phyloP scores from a whole-genome alignment of 2,888 invertebrate species.

The Lomographa bimaculata region DNA sequence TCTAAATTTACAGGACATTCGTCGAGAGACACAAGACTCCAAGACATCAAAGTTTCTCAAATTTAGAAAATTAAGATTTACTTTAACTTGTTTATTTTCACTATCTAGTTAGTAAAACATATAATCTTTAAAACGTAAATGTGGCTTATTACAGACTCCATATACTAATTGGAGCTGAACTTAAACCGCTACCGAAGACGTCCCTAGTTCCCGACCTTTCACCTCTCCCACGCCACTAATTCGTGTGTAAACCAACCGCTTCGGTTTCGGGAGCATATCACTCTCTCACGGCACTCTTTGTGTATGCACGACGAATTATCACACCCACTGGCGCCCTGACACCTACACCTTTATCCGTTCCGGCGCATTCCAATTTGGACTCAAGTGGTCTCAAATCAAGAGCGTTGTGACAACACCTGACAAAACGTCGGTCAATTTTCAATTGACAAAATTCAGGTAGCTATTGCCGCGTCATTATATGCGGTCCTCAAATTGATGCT shows the following conservation, averaged over 20 bases:
- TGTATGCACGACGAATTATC: constrained; percentile 79
- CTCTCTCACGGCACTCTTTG: constrained; percentile 76
- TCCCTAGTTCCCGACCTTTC: constrained; percentile 63
- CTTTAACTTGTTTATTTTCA: no score
- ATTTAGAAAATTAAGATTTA: no score
- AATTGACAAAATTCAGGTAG: constrained; percentile 70
- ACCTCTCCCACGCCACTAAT: constrained; percentile 77
- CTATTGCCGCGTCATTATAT: constrained; percentile 37
- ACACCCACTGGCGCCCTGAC: constrained; percentile 74
- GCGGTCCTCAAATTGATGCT: constrained; percentile 60
- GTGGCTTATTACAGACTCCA: constrained; percentile 12
- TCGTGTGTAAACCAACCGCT: constrained; percentile 62
- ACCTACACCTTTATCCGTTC: constrained; percentile 50
- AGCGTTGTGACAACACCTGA: constrained; percentile 42
- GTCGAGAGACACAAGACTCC: no score
- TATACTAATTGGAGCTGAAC: constrained; percentile 22
- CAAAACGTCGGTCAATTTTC: constrained; percentile 61
- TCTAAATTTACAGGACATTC: no score
- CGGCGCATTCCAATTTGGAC: constrained; percentile 54
- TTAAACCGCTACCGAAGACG: constrained; percentile 40
- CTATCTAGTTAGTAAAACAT: no score
- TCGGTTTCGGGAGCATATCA: constrained; percentile 71
- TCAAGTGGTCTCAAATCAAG: constrained; percentile 50
- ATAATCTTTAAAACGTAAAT: no score
- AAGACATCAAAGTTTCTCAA: constrained; percentile 15